Base-by-base conservation (phyloP, 92 coral and sea anemone genomes). In the Muricea muricata region DNA sequence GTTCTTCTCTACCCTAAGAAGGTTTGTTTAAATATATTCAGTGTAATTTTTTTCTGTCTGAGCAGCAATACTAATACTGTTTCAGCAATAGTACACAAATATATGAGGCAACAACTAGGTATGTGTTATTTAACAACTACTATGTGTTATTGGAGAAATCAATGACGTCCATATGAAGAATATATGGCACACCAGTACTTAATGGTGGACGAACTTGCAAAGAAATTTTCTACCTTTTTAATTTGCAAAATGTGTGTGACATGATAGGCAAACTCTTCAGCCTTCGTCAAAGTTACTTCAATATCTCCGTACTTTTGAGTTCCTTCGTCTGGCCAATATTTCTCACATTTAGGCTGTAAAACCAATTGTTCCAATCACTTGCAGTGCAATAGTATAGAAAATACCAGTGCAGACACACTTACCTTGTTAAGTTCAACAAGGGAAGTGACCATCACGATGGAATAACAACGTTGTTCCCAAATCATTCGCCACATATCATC, bases 1-100 rank as follows among this genome's bases (percentile, higher is more conserved):
- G 80, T 30, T 91, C 93, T 32, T 91, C 95, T 41, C 79, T 61
- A 18, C 47, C 79, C 79, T 73, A 50, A 7, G 24, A 40, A 14
- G 45, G 45, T n/a, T n/a, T n/a, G n/a, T n/a, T n/a, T n/a, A n/a
- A n/a, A n/a, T n/a, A n/a, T n/a, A n/a, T n/a, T n/a, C n/a, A n/a
- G n/a, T n/a, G n/a, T n/a, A n/a, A n/a, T n/a, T n/a, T n/a, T n/a
- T n/a, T n/a, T n/a, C n/a, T n/a, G n/a, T n/a, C n/a, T n/a, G n/a
- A n/a, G n/a, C n/a, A n/a, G n/a, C n/a, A n/a, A n/a, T 72, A 72
- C 12, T 2, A 48, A 48, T 8, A 2, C 12, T 20, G 18, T 15
- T 11, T 48, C 18, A 48, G 20, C 45, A 5, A 4, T 4, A 39
- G 6, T 39, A 39, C n/a, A n/a, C n/a, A n/a, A n/a, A n/a, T n/a